Conservation (phyloP, 2,113 vertebrate species). For the Ailuropoda melanoleuca region DNA sequence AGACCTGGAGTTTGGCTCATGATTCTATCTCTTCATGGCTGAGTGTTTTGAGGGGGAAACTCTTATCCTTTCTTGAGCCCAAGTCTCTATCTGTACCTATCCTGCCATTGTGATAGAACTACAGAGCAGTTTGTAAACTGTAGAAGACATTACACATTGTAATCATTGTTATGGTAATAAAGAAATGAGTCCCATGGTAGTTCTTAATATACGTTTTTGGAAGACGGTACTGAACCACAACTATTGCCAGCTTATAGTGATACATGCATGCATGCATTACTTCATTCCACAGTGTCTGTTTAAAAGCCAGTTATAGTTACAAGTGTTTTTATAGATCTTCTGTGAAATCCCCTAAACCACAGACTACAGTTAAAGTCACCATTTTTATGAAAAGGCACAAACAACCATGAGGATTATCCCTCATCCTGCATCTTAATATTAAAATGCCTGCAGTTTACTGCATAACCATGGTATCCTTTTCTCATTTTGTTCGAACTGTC, state of each 20-base stretch:
- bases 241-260: background rate
- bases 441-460: background rate
- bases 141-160: background rate
- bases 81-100: background rate
- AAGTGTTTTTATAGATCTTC: background rate
- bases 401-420: background rate
- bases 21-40: background rate
- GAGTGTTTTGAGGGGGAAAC: background rate
- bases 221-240: background rate
- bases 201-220: background rate
- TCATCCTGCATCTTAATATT: background rate
- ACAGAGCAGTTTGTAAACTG: conserved; percentile 15
- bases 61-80: background rate
- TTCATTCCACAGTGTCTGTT: background rate
- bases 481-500: conserved; percentile 18
- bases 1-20: background rate
- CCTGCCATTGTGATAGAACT: conserved; percentile 6
- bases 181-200: background rate
- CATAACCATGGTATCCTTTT: background rate
- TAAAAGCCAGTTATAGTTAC: background rate
- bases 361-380: background rate
- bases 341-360: background rate
- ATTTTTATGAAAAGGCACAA: conserved; percentile 27
- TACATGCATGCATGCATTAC: background rate
- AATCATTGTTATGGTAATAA: conserved; percentile 7